A percentile compares a stretch with the other conserved stretches of the same genome.
Conservation (phyloP, 2,113 vertebrate genomes). For the Parus major region DNA sequence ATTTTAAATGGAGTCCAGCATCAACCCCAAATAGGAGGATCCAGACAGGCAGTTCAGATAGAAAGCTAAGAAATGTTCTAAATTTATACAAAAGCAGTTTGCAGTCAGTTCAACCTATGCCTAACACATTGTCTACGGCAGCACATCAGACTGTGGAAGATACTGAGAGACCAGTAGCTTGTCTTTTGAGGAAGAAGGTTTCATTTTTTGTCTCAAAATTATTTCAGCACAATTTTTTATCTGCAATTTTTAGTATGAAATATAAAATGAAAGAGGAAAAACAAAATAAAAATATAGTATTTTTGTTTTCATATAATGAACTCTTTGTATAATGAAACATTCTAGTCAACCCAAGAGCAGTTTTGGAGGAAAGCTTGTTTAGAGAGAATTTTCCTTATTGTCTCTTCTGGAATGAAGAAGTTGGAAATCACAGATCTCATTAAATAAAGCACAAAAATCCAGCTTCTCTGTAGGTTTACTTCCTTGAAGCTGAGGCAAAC, state of each 20-base stretch:
- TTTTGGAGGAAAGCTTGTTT: neutral
- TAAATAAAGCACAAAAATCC: neutral
- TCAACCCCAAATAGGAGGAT: constrained; percentile 73
- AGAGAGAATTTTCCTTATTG: neutral
- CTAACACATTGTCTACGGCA: neutral
- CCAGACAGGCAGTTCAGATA: constrained; percentile 67
- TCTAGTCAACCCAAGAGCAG: neutral
- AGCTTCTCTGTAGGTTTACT: neutral
- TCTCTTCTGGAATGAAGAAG: neutral
- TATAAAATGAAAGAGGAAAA: neutral
- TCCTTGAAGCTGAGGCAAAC: constrained; percentile 16
- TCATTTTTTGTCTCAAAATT: neutral
- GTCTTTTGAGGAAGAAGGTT: neutral
- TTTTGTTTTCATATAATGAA: neutral
- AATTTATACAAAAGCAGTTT: constrained; percentile 61
- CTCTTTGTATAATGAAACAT: neutral
- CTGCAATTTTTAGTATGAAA: neutral
- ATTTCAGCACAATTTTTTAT: neutral
- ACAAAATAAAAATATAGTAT: neutral
- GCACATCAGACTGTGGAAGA: neutral
- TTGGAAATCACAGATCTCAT: neutral
- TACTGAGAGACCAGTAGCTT: constrained; percentile 26
- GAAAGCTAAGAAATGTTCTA: constrained; percentile 69
- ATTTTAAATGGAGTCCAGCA: constrained; percentile 77
- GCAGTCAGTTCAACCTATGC: neutral